Base-by-base conservation (phyloP, 2,888 invertebrate species). In the Macaria liturata region DNA sequence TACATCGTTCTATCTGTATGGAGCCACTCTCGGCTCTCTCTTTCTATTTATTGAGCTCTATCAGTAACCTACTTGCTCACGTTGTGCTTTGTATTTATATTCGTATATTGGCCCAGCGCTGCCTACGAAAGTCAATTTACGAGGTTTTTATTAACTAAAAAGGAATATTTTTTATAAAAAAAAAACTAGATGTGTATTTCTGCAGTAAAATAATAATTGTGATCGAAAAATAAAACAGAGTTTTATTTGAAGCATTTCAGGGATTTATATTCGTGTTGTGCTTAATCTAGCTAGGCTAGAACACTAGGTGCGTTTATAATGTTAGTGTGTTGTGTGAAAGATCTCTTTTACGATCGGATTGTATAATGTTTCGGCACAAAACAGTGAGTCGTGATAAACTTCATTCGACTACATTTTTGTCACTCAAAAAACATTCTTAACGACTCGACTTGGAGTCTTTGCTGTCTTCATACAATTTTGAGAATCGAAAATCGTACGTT, bases 221-320 rank as follows among this genome's bases (percentile, higher is more conserved):
- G 88, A 90, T 90, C 77, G 82, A 70, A 77, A 76, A 87, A 89
- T 90, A 88, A 91, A 91, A 91, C 90, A 87, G 88, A 91, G 90
- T 91, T 91, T 91, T 90, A 91, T 91, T 91, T 91, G 81, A 81
- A 84, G 84, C 86, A 84, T 89, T 89, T 90, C 85, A 86, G 85
- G 87, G 83, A 85, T 81, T 80, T 76, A 76, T 84, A 84, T 77
- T 81, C 78, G 85, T 81, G 86, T 87, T 83, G 89, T 87, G 90
- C 86, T 86, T 84, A 74, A 75, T 67, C 89, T 88, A 89, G 90
- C 91, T 80, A 80, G 87, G 90, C 91, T 91, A 88, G 89, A 81
- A 67, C 49, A 77, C 70, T 76, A 70, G 81, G 83, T 83, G 85
- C 84, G 82, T 76, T 78, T 75, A 74, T 76, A 74, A 72, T 78